Base-by-base conservation (phyloP, 1,140 invertebrate species). In the Thaumetopoea pityocampa region DNA sequence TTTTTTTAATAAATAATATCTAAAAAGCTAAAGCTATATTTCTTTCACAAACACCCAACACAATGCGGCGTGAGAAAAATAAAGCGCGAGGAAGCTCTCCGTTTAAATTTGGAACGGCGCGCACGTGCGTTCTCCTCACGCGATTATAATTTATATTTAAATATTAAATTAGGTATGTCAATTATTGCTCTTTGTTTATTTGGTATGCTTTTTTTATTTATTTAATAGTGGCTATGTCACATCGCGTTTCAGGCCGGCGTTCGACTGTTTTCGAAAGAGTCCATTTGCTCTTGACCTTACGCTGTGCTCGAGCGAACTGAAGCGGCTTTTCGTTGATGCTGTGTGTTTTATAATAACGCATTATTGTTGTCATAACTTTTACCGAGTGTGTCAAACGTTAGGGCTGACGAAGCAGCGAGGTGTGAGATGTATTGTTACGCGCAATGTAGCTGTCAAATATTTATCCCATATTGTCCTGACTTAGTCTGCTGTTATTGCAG, bases 211-310 rank as follows among this genome's bases (percentile, higher is more conserved):
- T 59, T 50, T 55, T 61, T 52, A 51, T 64, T 45, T 35, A 34
- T 38, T 9, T 43, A 12, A 28, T 50, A 37, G 45, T 51, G 56
- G 43, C 55, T 58, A 54, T 58, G 60, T 67, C 67, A 67, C 67
- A 66, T 71, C 63, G 43, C 62, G 61, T 44, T 57, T 63, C 50
- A 51, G 41, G 49, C 44, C 42, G 49, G 47, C 58, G 56, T 38
- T 62, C 51, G 64, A 70, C 66, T 72, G 73, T 70, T 65, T 66
- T 57, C 42, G 55, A 66, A 66, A 71, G 63, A 63, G 63, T 51
- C 55, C 58, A 61, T 55, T 44, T 67, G 74, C 51, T 72, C 78
- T 79, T 82, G 78, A 82, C 78, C 78, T 82, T 79, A 74, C 74
- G 67, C 49, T 40, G 48, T 42, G 60, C 67, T 60, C 55, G 37